Evolutionary conservation across 1,140 invertebrate species (phyloP).

Genomic region (Drosophila virilis): DNA sequence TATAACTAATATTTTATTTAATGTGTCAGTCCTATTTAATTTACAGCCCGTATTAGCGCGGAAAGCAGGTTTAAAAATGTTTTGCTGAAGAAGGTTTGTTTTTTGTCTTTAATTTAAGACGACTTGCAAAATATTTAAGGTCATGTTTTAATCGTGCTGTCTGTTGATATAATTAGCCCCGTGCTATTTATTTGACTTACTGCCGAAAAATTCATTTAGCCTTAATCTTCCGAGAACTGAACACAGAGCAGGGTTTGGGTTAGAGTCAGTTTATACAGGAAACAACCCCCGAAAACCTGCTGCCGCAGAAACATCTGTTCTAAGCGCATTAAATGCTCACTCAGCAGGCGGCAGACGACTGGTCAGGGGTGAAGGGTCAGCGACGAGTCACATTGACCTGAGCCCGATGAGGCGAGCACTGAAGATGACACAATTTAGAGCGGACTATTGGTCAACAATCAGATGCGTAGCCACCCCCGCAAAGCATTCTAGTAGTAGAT

Average conservation of each 20-base stretch:
- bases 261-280: not conserved
- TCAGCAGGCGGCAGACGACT: constrained; percentile 17
- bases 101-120: no score
- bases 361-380: constrained; percentile 22
- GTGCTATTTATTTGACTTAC: constrained; percentile 21
- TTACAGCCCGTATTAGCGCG: no score
- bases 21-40: no score
- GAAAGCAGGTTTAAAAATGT: no score
- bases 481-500: not conserved
- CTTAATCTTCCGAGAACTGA: constrained; percentile 3
- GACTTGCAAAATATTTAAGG: not conserved
- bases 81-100: no score
- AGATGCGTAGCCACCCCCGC: constrained; percentile 2
- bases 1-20: no score
- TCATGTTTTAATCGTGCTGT: constrained; percentile 3
- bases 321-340: constrained; percentile 65
- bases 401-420: constrained; percentile 41
- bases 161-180: constrained; percentile 11
- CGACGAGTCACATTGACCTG: constrained; percentile 44
- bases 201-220: constrained; percentile 27
- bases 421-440: constrained; percentile 68
- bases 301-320: constrained; percentile 67
- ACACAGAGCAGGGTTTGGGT: not conserved
- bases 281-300: constrained; percentile 46
- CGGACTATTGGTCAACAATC: constrained; percentile 38